These are phyloP conservation scores for Pterocles gutturalis DNA, from an alignment of 2,113 vertebrate species.

Conservation along the genomic window DNA sequence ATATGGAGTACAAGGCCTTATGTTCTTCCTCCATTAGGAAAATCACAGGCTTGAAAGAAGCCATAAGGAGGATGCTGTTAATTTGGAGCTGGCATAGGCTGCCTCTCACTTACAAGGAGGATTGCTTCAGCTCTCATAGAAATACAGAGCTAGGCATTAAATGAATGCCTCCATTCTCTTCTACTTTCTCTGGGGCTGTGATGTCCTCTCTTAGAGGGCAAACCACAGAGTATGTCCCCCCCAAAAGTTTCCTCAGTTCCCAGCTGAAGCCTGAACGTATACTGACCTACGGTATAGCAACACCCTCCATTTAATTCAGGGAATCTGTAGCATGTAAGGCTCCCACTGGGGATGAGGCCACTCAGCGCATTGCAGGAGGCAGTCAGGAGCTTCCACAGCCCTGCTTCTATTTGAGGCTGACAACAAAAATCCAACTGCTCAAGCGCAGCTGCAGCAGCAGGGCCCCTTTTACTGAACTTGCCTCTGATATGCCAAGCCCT, in stretches of 20 bases:
- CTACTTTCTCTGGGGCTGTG: not conserved
- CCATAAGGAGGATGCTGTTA: not conserved
- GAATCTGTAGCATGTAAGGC: accelerated
- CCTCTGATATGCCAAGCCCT: constrained; percentile 49
- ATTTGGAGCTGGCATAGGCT: not conserved
- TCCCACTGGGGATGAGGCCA: not conserved
- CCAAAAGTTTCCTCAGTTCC: not conserved
- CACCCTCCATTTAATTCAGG: not conserved
- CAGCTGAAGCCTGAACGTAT: not conserved
- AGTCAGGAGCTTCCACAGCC: not conserved
- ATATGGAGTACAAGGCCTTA: not conserved
- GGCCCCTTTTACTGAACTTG: constrained; percentile 30
- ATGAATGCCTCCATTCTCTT: not conserved
- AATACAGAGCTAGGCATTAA: not conserved
- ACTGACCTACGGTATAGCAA: not conserved
- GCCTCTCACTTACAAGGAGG: not conserved
- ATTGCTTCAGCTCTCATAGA: not conserved
- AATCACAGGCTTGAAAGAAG: not conserved
- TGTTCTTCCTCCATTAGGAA: not conserved
- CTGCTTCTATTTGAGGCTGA: not conserved
- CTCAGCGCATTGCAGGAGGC: not conserved
- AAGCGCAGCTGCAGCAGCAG: constrained; percentile 54
- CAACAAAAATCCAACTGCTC: not conserved
- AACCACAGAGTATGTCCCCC: not conserved
- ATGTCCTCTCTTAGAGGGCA: not conserved